Base-by-base conservation (phyloP, 2,888 invertebrate species). In the Sycophila texana region DNA sequence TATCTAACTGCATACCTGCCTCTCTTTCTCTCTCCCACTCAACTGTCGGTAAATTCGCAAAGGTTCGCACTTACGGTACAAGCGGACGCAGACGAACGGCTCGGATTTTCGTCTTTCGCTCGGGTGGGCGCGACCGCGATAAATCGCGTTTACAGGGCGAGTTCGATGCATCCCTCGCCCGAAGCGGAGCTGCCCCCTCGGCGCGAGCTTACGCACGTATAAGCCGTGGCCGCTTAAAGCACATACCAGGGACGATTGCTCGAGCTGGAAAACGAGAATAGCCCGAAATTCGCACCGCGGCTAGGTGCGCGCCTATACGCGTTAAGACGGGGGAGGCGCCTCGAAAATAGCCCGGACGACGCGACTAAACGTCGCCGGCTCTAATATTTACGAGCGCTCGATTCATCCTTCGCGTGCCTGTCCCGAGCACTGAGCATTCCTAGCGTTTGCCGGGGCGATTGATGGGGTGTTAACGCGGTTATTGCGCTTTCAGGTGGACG, bases 281-380 rank as follows among this genome's bases (percentile, higher is more conserved):
- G 30, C 39, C 10, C 39, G 61, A 61, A 61, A 61, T 61, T 30
- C 60, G 22, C 60, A 16, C 39, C 61, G 26, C 16, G 14, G 12
- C 10, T 30, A 7, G 22, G 26, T 30, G 39, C 10, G n/a, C n/a
- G 1, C 12, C 16, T 60, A 22, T 60, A 13, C 30, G 16, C 39
- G 26, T 2, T 14, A 14, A 20, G 16, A 26, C 14, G 60, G 22
- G 20, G 60, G 22, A 26, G 60, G 20, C 20, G 10, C 39, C 61
- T 61, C 61, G 61, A 61, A 61, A 61, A 61, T 61, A 61, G 61
- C 61, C 61, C 10, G 26, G 61, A 1, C 39, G n/a, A 39, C 53
- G 53, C 53, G 53, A 53, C 16, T 13, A 30, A 30, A 10, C 30
- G 26, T 7, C 30, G 10, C 16, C 14, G 61, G 61, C 16, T 7